Conservation (phyloP, 2,797 vertebrate genomes). For the Gymnothorax javanicus region DNA sequence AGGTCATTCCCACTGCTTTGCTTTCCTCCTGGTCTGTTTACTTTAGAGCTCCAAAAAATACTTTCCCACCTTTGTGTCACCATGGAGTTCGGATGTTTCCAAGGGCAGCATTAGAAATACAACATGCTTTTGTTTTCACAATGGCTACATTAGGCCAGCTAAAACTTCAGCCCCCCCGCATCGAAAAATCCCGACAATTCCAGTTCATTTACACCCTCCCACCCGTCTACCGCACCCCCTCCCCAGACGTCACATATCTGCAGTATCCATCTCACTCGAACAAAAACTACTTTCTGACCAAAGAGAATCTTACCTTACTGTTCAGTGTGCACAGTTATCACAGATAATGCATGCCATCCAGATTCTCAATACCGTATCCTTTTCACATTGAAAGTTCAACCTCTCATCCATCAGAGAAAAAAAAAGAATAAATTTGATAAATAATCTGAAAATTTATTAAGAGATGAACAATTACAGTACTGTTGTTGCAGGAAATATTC, state of each 20-base stretch:
- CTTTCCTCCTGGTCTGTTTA: neutral
- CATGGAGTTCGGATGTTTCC: neutral
- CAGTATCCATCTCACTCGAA: neutral
- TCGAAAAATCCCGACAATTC: neutral
- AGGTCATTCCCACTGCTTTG: neutral
- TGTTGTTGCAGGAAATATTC: neutral
- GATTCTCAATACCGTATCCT: no score
- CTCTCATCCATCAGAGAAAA: no score
- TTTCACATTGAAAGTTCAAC: no score
- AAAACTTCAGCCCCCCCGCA: neutral
- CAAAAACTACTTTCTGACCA: neutral
- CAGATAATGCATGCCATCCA: neutral
- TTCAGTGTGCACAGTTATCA: neutral
- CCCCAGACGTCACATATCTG: neutral
- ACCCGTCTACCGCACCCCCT: neutral
- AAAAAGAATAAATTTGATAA: neutral
- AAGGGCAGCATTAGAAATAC: neutral
- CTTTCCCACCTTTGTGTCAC: conserved; percentile 10
- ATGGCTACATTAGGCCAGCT: neutral
- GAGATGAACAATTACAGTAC: neutral
- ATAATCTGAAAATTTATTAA: neutral
- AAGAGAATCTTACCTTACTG: neutral
- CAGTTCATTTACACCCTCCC: neutral
- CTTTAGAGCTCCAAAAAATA: neutral
- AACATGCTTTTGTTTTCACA: neutral